Conservation (phyloP, 2,113 vertebrate genomes). For the Crotalus helleri region DNA sequence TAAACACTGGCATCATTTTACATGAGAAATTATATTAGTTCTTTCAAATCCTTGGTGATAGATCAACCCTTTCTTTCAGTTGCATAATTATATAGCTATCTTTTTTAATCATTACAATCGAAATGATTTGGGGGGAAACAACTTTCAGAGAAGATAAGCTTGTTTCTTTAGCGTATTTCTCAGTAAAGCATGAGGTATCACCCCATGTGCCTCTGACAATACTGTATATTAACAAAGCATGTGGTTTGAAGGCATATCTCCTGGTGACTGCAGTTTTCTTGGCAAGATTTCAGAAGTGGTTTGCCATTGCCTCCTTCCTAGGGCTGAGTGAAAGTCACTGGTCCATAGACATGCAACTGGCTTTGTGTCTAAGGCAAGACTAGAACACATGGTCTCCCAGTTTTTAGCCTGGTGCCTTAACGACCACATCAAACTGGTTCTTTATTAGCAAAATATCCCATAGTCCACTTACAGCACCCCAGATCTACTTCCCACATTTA, state of each 20-base stretch:
- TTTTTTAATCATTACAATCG: neutral
- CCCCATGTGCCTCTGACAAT: neutral
- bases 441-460: neutral
- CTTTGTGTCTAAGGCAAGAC: neutral
- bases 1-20: neutral
- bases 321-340: too few species aligned
- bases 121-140: constrained; percentile 22
- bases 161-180: neutral
- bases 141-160: constrained; percentile 12
- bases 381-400: neutral
- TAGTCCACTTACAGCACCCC: neutral
- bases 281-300: neutral
- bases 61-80: constrained; percentile 13
- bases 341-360: neutral
- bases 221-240: neutral
- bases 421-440: neutral
- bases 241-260: neutral
- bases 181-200: constrained; percentile 9
- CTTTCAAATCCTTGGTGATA: neutral
- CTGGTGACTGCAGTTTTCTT: neutral
- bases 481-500: neutral
- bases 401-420: neutral
- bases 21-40: neutral
- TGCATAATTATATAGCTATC: neutral
- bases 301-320: neutral